A percentile compares a stretch with the other conserved stretches of the same genome.
phyloP scores from a whole-genome alignment of 2,888 invertebrate species.

The Mesopsocus fuscifrons region DNA sequence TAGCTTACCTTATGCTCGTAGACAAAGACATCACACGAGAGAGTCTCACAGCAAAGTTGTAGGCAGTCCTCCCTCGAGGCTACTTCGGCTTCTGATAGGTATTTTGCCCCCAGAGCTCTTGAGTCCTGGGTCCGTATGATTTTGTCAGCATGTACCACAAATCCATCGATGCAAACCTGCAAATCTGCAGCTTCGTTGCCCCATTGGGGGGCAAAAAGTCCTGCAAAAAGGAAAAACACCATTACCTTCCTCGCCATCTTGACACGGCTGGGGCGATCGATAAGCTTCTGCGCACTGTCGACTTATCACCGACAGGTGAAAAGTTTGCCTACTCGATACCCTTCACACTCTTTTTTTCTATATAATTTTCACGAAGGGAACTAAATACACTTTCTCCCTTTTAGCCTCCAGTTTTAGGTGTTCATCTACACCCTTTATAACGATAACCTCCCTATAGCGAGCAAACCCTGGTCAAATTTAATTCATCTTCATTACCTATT shows the following conservation, averaged over 20 bases:
- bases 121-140: slow-evolving; percentile 85
- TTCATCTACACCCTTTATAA: too few relatives aligned
- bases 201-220: neutral
- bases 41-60: slow-evolving; percentile 70
- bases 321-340: too few relatives aligned
- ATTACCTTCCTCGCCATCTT: neutral
- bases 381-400: too few relatives aligned
- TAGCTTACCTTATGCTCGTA: slow-evolving; percentile 68
- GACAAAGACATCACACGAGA: slow-evolving; percentile 75
- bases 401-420: too few relatives aligned
- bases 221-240: neutral
- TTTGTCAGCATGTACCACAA: slow-evolving; percentile 71
- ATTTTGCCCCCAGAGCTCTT: slow-evolving; percentile 70
- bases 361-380: too few relatives aligned
- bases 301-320: too few relatives aligned
- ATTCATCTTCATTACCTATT: too few relatives aligned
- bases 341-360: too few relatives aligned
- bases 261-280: too few relatives aligned
- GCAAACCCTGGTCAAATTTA: too few relatives aligned
- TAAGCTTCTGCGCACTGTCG: too few relatives aligned
- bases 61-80: slow-evolving; percentile 65
- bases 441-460: too few relatives aligned
- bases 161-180: slow-evolving; percentile 51
- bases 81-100: slow-evolving; percentile 67
- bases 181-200: slow-evolving; percentile 20